These are phyloP conservation scores for Ctenochaetus hawaiiensis DNA, from an alignment of 2,797 vertebrate genomes.

Conservation along the genomic window DNA sequence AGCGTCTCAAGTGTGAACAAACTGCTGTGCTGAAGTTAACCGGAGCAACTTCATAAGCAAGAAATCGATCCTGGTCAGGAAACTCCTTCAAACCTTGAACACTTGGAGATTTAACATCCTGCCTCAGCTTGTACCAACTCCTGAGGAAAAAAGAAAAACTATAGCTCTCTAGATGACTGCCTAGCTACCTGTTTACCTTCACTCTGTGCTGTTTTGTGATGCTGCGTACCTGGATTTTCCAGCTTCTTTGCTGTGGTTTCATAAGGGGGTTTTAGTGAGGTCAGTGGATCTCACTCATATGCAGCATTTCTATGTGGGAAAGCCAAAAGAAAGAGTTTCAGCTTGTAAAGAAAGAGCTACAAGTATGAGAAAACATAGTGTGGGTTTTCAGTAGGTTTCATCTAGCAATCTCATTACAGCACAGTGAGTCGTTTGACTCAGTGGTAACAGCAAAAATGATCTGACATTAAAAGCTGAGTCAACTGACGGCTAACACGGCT, in stretches of 20 bases:
- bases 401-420: not conserved
- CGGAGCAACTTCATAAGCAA: too few relatives aligned
- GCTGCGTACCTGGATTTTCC: not conserved
- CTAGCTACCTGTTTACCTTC: too few relatives aligned
- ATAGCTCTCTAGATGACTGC: not conserved
- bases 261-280: not conserved
- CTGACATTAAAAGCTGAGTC: slow-evolving; percentile 12
- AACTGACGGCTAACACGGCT: not conserved
- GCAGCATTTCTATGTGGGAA: not conserved
- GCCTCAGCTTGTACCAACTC: not conserved
- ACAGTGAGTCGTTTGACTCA: not conserved
- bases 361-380: not conserved
- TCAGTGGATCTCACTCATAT: not conserved
- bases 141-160: not conserved
- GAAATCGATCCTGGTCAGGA: too few relatives aligned
- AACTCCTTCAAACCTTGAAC: too few relatives aligned
- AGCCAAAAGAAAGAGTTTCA: not conserved
- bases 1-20: too few relatives aligned
- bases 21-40: too few relatives aligned
- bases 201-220: not conserved
- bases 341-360: not conserved
- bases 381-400: not conserved
- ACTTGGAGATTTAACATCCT: not conserved
- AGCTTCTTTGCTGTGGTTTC: not conserved
- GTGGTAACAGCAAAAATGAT: slow-evolving; percentile 2